A percentile compares a stretch with the other conserved stretches of the same genome.
These are phyloP conservation scores for Heliconius ethilla DNA, from an alignment of 2,888 invertebrate species.

Conservation along the genomic window DNA sequence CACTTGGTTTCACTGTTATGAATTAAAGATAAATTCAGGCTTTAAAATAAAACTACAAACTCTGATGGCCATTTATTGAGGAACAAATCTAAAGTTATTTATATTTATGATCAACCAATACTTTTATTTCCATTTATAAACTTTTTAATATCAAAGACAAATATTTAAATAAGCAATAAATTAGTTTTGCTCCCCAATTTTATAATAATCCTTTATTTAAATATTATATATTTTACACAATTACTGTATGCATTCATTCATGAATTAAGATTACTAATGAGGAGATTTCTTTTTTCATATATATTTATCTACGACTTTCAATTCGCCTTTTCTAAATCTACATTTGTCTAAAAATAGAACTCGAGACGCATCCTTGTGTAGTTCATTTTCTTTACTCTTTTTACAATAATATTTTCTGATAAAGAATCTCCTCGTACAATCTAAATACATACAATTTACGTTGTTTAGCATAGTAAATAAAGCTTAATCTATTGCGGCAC, in stretches of 20 bases:
- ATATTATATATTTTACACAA: conserved; percentile 58
- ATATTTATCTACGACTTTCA: conserved; percentile 1
- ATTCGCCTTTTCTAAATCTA: neutral
- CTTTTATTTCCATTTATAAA: conserved; percentile 53
- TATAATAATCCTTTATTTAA: conserved; percentile 63
- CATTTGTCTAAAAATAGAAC: conserved; percentile 19
- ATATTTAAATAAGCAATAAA: conserved; percentile 50
- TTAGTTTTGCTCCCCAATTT: conserved; percentile 76
- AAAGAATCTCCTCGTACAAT: conserved; percentile 19
- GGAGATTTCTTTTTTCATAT: conserved; percentile 17
- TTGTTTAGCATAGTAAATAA: neutral
- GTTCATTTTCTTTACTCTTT: neutral
- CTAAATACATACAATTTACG: conserved; percentile 16
- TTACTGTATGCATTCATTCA: conserved; percentile 53
- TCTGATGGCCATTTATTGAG: conserved; percentile 66
- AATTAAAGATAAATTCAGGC: neutral
- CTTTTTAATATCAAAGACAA: conserved; percentile 55
- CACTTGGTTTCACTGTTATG: neutral
- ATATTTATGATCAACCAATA: conserved; percentile 52
- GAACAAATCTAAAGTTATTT: conserved; percentile 71
- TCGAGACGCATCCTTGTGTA: neutral
- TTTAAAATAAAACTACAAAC: conserved; percentile 43
- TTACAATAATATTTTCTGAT: neutral
- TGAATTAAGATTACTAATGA: conserved; percentile 47
- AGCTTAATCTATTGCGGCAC: conserved; percentile 18